Conservation (phyloP, 2,113 vertebrate genomes). For the Leuciscus idus region DNA sequence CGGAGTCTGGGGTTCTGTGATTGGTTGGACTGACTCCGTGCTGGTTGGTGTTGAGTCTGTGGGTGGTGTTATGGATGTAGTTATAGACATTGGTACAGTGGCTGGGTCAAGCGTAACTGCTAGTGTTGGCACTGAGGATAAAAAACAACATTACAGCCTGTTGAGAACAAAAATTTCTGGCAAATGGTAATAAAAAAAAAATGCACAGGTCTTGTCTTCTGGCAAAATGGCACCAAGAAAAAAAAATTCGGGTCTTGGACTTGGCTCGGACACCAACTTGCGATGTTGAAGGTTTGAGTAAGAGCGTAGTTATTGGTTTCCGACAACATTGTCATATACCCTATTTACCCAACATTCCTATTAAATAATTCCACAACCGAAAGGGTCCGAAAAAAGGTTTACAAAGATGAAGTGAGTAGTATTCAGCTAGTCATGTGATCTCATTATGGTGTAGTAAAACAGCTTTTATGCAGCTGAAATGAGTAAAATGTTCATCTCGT, state of each 20-base stretch:
- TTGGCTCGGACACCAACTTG: background rate
- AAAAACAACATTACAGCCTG: background rate
- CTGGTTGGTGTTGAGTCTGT: constrained; percentile 8
- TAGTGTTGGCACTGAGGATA: background rate
- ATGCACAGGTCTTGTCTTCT: too few relatives aligned
- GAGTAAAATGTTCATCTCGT: background rate
- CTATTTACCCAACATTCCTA: too few relatives aligned
- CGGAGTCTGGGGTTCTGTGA: background rate
- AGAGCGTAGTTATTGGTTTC: background rate
- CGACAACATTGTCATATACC: background rate
- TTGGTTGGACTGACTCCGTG: constrained; percentile 6
- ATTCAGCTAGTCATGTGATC: background rate
- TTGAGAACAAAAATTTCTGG: background rate
- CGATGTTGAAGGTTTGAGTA: background rate
- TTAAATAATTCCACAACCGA: background rate
- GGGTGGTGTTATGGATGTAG: constrained; percentile 13
- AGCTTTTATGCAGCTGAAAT: background rate
- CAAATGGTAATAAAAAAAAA: too few relatives aligned
- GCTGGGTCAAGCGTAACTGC: constrained; percentile 2
- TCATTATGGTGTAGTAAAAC: background rate
- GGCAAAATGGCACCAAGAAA: background rate
- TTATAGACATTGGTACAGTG: constrained; percentile 7
- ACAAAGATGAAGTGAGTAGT: background rate
- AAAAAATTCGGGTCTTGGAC: background rate
- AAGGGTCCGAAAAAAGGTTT: background rate